Evolutionary conservation across 1,140 invertebrate species (phyloP).

Genomic region (Hylaeus anthracinus): DNA sequence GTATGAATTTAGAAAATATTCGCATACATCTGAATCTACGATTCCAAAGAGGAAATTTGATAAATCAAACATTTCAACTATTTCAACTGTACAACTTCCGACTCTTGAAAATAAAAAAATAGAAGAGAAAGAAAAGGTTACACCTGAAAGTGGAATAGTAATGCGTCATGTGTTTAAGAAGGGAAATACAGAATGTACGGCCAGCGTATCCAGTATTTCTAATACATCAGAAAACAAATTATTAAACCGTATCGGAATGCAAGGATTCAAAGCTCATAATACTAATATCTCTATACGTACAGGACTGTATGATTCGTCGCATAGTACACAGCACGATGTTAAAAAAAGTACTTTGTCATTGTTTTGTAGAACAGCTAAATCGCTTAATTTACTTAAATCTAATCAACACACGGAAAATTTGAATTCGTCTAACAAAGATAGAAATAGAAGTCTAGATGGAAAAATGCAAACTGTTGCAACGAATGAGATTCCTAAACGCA

Average conservation of each 20-base stretch:
- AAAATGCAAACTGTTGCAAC: not conserved
- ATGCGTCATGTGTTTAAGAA: constrained; percentile 72
- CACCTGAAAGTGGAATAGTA: constrained; percentile 67
- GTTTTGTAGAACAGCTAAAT: constrained; percentile 59
- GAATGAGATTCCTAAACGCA: constrained; percentile 17
- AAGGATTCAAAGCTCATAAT: constrained; percentile 65
- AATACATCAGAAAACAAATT: constrained; percentile 30
- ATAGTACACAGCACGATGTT: constrained; percentile 59
- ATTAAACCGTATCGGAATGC: constrained; percentile 36
- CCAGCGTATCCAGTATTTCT: not conserved
- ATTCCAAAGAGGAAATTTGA: constrained; percentile 11
- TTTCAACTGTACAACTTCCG: not conserved
- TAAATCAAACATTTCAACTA: not conserved
- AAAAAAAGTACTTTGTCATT: constrained; percentile 62
- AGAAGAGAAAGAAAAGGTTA: constrained; percentile 29
- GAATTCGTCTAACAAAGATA: constrained; percentile 33
- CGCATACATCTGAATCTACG: not conserved
- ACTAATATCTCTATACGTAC: constrained; percentile 77
- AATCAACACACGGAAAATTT: constrained; percentile 30
- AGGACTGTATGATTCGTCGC: constrained; percentile 74
- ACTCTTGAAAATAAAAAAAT: constrained; percentile 41
- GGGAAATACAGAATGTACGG: constrained; percentile 36
- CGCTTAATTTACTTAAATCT: constrained; percentile 31
- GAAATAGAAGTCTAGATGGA: constrained; percentile 11
- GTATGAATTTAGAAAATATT: constrained; percentile 45